Evolutionary conservation across 2,113 vertebrate genomes (phyloP).

Genomic region (Orientallactaga bullata): DNA sequence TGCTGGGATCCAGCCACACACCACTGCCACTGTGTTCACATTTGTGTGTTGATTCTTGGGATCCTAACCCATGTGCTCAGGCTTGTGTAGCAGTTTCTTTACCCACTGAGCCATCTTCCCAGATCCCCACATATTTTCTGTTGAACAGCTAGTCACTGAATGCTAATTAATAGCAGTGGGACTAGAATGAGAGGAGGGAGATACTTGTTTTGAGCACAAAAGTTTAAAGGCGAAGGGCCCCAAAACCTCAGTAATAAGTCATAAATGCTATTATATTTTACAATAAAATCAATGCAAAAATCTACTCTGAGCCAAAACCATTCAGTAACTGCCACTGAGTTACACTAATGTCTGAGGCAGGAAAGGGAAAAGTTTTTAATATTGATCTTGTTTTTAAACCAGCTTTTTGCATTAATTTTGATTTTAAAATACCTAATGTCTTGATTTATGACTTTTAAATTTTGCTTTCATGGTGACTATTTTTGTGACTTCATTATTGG

Average conservation of each 20-base stretch:
- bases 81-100: too few relatives aligned
- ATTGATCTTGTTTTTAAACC: neutral
- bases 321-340: neutral
- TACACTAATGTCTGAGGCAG: neutral
- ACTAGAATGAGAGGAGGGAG: neutral
- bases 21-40: too few relatives aligned
- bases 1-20: too few relatives aligned
- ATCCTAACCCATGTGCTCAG: too few relatives aligned
- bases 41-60: too few relatives aligned
- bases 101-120: too few relatives aligned
- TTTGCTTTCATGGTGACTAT: neutral
- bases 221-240: neutral
- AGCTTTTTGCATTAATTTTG: conserved; percentile 37
- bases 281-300: conserved; percentile 3
- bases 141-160: neutral
- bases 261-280: neutral
- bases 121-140: neutral
- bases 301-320: neutral
- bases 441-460: conserved; percentile 27
- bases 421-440: neutral
- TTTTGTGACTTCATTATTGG: neutral
- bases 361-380: neutral
- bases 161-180: neutral
- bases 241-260: neutral
- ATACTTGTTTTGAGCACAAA: neutral